A percentile compares a stretch with the other conserved stretches of the same genome.
phyloP scores from a whole-genome alignment of 2,113 vertebrate species.

The Ptychochromis oligacanthus region DNA sequence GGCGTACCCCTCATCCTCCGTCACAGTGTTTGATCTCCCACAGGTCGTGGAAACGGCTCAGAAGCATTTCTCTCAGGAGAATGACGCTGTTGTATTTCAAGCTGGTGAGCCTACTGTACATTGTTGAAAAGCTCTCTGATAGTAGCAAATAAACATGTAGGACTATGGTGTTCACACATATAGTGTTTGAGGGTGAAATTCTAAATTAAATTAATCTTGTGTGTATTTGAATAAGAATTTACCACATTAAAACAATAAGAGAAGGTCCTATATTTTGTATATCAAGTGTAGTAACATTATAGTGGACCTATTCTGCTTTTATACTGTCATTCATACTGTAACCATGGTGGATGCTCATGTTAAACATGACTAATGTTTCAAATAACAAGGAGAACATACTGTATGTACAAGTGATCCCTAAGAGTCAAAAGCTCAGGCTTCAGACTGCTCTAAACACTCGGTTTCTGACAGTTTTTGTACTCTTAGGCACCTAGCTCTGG shows the following conservation, averaged over 20 bases:
- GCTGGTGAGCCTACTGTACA: conserved; percentile 53
- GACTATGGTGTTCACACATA: accelerated
- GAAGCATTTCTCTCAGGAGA: conserved; percentile 70
- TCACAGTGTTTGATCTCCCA: conserved; percentile 77
- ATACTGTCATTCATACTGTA: not conserved
- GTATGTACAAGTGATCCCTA: not conserved
- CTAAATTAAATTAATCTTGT: not conserved
- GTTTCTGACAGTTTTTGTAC: not conserved
- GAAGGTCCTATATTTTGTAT: not conserved
- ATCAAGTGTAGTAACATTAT: not conserved
- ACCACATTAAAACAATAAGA: not conserved
- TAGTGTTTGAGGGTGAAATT: not conserved
- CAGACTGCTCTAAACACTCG: not conserved
- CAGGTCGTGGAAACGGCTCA: conserved; percentile 65
- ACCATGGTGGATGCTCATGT: not conserved
- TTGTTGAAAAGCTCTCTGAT: not conserved
- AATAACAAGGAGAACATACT: accelerated
- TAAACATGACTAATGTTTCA: not conserved
- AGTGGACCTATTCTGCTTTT: not conserved
- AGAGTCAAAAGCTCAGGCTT: not conserved
- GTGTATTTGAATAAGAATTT: not conserved
- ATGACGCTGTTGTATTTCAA: conserved; percentile 63
- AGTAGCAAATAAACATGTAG: not conserved
- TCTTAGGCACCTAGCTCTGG: not conserved
- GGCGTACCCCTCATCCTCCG: conserved; percentile 72